These are phyloP conservation scores for Crepidodera aurea DNA, from an alignment of 2,888 invertebrate genomes.

Conservation along the genomic window DNA sequence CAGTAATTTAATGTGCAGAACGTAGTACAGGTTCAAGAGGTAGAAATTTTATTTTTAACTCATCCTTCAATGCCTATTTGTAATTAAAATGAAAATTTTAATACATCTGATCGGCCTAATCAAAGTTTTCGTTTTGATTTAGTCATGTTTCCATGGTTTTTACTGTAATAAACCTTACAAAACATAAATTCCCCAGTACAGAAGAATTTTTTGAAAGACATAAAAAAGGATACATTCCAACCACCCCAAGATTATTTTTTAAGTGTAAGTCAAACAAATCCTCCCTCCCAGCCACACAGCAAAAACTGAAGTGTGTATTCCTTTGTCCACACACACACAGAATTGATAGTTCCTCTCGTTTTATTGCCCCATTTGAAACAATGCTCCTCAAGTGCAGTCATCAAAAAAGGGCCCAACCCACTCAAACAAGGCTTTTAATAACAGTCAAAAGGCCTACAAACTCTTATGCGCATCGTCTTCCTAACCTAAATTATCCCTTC, in stretches of 20 bases:
- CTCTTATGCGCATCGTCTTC: constrained; percentile 29
- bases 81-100: too few relatives aligned
- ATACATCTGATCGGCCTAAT: too few relatives aligned
- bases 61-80: too few relatives aligned
- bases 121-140: too few relatives aligned
- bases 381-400: constrained; percentile 45
- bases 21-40: too few relatives aligned
- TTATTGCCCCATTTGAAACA: constrained; percentile 51
- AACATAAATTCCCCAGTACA: too few relatives aligned
- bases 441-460: constrained; percentile 36
- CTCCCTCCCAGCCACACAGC: not conserved
- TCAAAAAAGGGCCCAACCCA: constrained; percentile 40
- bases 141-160: too few relatives aligned
- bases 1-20: too few relatives aligned
- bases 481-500: constrained; percentile 30
- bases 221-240: too few relatives aligned
- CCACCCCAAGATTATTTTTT: not conserved
- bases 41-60: too few relatives aligned
- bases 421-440: constrained; percentile 33
- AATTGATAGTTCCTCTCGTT: constrained; percentile 47
- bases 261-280: not conserved
- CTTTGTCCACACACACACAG: constrained; percentile 19
- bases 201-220: too few relatives aligned
- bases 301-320: constrained; percentile 22
- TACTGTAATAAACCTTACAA: too few relatives aligned